phyloP scores from a whole-genome alignment of 1,140 invertebrate genomes.

The Caenorhabditis remanei region DNA sequence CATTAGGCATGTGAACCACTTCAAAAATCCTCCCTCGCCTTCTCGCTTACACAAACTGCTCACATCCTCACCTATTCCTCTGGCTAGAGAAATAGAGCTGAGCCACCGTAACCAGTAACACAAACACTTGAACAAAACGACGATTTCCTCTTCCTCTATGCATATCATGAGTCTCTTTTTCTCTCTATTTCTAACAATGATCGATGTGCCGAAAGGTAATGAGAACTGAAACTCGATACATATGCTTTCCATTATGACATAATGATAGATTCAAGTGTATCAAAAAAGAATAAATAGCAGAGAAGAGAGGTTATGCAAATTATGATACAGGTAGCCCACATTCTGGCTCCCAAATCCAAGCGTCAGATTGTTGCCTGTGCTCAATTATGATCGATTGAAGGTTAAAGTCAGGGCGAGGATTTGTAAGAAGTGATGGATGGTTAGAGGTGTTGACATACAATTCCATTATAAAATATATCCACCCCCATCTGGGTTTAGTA shows the following conservation, averaged over 20 bases:
- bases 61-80: conserved; percentile 2
- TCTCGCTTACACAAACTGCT: conserved; percentile 53
- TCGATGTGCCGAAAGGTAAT: conserved; percentile 47
- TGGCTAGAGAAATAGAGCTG: neutral
- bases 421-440: neutral
- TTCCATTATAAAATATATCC: neutral
- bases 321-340: neutral
- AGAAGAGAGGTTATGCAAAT: conserved; percentile 24
- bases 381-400: neutral
- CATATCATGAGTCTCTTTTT: conserved; percentile 12
- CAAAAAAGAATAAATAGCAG: neutral
- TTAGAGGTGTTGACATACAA: neutral
- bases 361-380: neutral
- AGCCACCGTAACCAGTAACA: conserved; percentile 43
- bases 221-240: conserved; percentile 11
- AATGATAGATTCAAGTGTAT: neutral
- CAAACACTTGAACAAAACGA: conserved; percentile 42
- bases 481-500: no score
- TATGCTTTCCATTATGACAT: neutral
- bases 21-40: neutral
- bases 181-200: conserved; percentile 13
- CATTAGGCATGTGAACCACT: conserved; percentile 52
- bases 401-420: neutral
- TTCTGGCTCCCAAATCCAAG: neutral
- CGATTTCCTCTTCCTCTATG: neutral